Evolutionary conservation across 2,888 invertebrate genomes (phyloP).

Genomic region (Amaurobius ferox): DNA sequence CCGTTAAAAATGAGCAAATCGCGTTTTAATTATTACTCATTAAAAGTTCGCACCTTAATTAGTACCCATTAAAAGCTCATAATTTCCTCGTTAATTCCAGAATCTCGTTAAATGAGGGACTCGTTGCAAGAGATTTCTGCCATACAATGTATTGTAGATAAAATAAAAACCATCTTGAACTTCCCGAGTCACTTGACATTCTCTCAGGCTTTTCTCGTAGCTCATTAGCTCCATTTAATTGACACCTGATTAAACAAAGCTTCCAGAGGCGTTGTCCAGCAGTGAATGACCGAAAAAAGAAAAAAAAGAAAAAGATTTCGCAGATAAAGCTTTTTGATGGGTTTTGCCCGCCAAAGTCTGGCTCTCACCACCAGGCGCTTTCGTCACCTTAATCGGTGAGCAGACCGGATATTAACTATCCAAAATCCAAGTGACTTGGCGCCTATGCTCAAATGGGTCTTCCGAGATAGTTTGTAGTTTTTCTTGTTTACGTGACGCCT

Average conservation of each 20-base stretch:
- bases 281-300: not conserved
- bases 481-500: not conserved
- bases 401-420: not conserved
- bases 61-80: too few relatives aligned
- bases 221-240: not conserved
- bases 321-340: not conserved
- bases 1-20: too few relatives aligned
- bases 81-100: too few relatives aligned
- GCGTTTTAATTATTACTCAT: too few relatives aligned
- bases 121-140: too few relatives aligned
- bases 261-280: not conserved
- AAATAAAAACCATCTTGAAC: too few relatives aligned
- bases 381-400: not conserved
- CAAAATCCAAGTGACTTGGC: not conserved
- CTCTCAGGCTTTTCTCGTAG: too few relatives aligned
- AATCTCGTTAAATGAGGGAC: too few relatives aligned
- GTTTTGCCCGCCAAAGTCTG: not conserved
- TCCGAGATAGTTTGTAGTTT: not conserved
- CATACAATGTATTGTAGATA: too few relatives aligned
- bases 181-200: too few relatives aligned
- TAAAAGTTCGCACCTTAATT: too few relatives aligned
- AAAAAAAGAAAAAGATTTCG: not conserved
- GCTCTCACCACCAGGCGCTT: not conserved
- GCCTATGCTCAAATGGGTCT: not conserved
- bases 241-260: not conserved